Evolutionary conservation across 2,888 invertebrate genomes (phyloP), one percentile per base, ranked within the genome.

Genomic region (Stictocephala bisonia): DNA sequence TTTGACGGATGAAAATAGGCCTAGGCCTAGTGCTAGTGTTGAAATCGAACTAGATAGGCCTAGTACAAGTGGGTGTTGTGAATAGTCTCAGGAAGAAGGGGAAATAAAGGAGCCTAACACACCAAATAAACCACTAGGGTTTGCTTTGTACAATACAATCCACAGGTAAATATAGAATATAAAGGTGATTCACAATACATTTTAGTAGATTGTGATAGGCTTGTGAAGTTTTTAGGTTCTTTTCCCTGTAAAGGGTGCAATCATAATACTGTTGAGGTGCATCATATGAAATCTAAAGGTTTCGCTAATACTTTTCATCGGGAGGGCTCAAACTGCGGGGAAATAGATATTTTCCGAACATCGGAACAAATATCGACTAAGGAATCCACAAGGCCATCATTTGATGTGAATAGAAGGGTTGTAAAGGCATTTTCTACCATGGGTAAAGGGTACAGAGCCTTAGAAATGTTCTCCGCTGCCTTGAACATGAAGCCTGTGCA

Each of bases 101-200:
- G 40, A 20, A 31, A 18, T 27, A 18, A 31, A 58, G 58, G 58
- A 58, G 11, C 31, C 29, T 31, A 31, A 31, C 31, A 66, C 40
- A 41, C 41, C 41, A 40, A 40, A 40, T 66, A 66, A 41, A 41
- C 66, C 66, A 40, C 13, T 22, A 66, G 66, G 66, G 35, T 66
- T 66, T 66, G 66, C 66, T 41, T 66, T 41, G 66, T 66, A 66
- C 66, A 24, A 66, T 41, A 66, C 60, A 60, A 60, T n/a, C 66
- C 41, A 20, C 41, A 66, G 41, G 44, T 66, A 66, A 66, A n/a
- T 15, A 44, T 41, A 11, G 66, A 66, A 18, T 40, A 66, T 22
- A 66, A 66, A 6, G 41, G 6, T 22, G 41, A 24, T n/a, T n/a
- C n/a, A 66, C 29, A 60, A 18, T 60, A 60, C 35, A 60, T 53